Evolutionary conservation across 2,113 vertebrate genomes (phyloP), one percentile per base, ranked within the genome.

Genomic region (Spheniscus mendiculus): DNA sequence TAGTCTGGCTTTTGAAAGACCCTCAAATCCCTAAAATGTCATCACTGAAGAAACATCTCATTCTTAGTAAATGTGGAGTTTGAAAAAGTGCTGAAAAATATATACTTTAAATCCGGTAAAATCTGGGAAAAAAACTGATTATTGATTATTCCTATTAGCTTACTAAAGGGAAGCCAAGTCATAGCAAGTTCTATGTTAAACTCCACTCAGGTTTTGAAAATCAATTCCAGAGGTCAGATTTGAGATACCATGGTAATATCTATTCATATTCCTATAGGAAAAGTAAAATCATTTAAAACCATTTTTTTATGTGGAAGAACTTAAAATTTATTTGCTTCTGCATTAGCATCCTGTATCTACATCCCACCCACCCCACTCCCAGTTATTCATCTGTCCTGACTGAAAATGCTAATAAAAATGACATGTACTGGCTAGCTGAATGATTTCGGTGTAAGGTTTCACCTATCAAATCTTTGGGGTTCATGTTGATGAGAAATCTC

Each of bases 361-460:
- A 22, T 10, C 1, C 1, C 11, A 58, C 6, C 5, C 5, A 53
- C 25, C 2, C 15, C 14, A 10, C 7, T 70, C 30, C 1, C 3
- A 53, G 7, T 27, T 67, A 45, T 71, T 89, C 18, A 20, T 56
- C 15, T 77, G 11, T 40, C 40, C 40, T 73, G 25, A 65, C n/a
- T 83, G 26, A 92, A 92, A 86, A 49, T 62, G 9, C 9, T 67
- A 7, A 23, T 74, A 36, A 61, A 83, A 81, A 56, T 78, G 4
- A 30, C 11, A 27, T 13, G 5, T 40, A 38, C 16, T 55, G 20
- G 23, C 14, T 30, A 74, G 7, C 8, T 71, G 16, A 82, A 82
- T 42, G 3, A 40, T 71, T 89, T 83, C 2, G 2, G 7, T 66
- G 10, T 32, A 88, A 47, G 6, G 0, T 58, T 95, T 82, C 20